These are phyloP conservation scores for Adineta ricciae DNA, from an alignment of 2,888 invertebrate species.

Conservation along the genomic window DNA sequence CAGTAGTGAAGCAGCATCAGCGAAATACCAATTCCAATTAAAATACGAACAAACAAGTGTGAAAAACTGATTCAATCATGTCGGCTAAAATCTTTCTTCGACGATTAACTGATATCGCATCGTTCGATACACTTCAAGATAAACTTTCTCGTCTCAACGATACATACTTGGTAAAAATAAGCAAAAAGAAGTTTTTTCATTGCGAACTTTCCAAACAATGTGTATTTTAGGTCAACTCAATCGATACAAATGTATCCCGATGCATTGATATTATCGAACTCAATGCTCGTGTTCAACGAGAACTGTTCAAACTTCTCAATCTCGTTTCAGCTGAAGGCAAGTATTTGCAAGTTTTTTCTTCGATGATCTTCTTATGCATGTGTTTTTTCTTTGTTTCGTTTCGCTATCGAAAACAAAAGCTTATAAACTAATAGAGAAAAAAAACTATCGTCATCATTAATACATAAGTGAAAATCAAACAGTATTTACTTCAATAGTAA, in stretches of 20 bases:
- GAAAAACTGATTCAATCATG: neutral
- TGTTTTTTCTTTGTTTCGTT: no score
- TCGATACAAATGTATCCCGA: constrained; percentile 46
- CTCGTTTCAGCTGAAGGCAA: constrained; percentile 45
- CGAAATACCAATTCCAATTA: neutral
- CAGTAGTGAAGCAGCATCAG: neutral
- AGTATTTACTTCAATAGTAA: no score
- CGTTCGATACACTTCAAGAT: neutral
- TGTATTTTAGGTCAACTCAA: constrained; percentile 44
- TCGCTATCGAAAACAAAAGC: no score
- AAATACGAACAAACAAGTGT: neutral
- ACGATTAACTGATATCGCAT: neutral
- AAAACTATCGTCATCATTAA: no score
- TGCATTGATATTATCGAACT: constrained; percentile 48
- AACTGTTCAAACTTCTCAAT: constrained; percentile 46
- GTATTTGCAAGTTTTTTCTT: neutral
- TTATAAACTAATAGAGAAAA: no score
- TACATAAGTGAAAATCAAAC: no score
- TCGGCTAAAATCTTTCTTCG: neutral
- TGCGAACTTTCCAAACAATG: no score
- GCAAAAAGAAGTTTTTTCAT: neutral
- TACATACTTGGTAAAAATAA: neutral
- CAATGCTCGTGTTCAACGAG: constrained; percentile 47
- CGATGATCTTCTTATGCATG: no score
- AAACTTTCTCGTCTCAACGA: neutral